These are phyloP conservation scores for Phalloptychus januarius DNA, from an alignment of 2,797 vertebrate species.

Conservation along the genomic window DNA sequence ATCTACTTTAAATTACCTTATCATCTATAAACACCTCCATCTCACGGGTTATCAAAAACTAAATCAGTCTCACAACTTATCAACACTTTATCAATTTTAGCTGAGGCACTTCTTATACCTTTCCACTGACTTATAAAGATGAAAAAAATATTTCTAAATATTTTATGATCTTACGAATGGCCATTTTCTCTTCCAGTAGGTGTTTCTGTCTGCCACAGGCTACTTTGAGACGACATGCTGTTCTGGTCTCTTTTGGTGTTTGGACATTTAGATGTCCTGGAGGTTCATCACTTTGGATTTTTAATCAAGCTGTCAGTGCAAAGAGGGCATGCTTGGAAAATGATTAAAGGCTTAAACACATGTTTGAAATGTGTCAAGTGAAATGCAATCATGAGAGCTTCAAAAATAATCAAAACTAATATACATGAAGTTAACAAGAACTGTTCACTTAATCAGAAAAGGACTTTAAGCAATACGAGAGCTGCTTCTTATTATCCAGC, in stretches of 20 bases:
- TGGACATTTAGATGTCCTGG: not conserved
- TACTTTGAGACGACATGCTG: not conserved
- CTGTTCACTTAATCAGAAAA: not conserved
- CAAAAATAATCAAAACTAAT: not conserved
- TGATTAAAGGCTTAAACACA: not conserved
- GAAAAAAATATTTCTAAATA: not conserved
- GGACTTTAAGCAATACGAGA: not conserved
- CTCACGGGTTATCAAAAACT: not conserved
- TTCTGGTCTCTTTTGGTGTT: not conserved
- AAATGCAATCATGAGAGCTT: not conserved
- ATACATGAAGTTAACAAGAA: not conserved
- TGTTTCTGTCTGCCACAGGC: not conserved
- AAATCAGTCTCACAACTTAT: not conserved
- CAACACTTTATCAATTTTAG: not conserved
- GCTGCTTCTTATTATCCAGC: not conserved
- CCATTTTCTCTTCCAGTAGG: not conserved
- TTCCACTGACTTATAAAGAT: not conserved
- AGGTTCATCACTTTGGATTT: slow-evolving; percentile 1
- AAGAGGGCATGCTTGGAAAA: not conserved
- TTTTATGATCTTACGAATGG: not conserved
- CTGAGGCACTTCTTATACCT: not conserved
- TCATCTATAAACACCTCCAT: not conserved
- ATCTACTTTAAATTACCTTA: not conserved
- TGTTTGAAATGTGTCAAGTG: not conserved
- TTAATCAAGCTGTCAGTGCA: not conserved